Conservation (phyloP, 1,140 invertebrate genomes). For the Atopsyche davidsoni region DNA sequence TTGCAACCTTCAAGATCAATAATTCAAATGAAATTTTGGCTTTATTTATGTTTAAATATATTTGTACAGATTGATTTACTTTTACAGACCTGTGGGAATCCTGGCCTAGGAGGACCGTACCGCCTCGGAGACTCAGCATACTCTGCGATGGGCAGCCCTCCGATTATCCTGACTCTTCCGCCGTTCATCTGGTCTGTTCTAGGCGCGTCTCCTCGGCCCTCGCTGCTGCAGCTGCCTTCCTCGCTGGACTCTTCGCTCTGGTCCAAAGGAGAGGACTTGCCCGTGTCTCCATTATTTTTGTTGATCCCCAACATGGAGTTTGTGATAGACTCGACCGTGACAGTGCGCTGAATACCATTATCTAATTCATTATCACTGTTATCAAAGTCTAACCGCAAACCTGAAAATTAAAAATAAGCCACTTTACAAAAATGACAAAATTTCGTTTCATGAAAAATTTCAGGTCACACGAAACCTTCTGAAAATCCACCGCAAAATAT, state of each 20-base stretch:
- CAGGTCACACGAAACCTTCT: no score
- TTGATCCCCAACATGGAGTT: slow-evolving; percentile 38
- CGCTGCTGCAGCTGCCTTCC: slow-evolving; percentile 29
- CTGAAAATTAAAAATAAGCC: slow-evolving; percentile 30
- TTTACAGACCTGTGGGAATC: slow-evolving; percentile 53
- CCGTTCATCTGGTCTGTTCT: slow-evolving; percentile 51
- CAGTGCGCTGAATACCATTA: slow-evolving; percentile 46
- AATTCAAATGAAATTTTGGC: no score
- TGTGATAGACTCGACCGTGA: slow-evolving; percentile 48
- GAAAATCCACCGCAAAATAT: no score
- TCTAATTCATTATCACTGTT: slow-evolving; percentile 47
- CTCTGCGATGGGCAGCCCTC: slow-evolving; percentile 80
- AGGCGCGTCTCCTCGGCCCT: slow-evolving; percentile 38
- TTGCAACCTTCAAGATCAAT: no score
- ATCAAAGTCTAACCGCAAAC: slow-evolving; percentile 47
- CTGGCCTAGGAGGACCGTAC: slow-evolving; percentile 60
- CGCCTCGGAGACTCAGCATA: slow-evolving; percentile 86
- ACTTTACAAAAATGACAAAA: neutral
- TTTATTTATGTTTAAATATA: no score
- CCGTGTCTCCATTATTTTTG: slow-evolving; percentile 13
- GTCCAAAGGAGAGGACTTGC: slow-evolving; percentile 23
- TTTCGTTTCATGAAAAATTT: neutral
- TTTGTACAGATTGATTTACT: no score
- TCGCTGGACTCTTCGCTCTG: slow-evolving; percentile 38
- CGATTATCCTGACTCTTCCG: slow-evolving; percentile 72